phyloP scores from a whole-genome alignment of 2,888 invertebrate genomes.

The Aphidius colemani region DNA sequence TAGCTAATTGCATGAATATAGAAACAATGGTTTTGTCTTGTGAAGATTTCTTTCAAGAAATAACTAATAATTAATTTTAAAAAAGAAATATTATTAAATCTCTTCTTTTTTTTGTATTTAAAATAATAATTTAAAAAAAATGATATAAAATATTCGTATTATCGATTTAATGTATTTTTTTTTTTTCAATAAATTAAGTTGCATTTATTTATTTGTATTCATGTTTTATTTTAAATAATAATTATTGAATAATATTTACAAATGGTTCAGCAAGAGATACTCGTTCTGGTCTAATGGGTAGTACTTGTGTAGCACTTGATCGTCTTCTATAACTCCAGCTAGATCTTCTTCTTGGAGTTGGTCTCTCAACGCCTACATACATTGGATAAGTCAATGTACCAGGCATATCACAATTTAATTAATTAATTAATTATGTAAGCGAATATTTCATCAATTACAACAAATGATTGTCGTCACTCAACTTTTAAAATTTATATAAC shows the following conservation, averaged over 20 bases:
- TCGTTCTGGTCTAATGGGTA: slow-evolving; percentile 41
- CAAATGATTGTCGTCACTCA: neutral
- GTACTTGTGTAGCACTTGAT: slow-evolving; percentile 38
- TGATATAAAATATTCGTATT: no score
- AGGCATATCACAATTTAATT: slow-evolving; percentile 44
- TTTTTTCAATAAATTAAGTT: no score
- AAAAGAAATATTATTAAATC: no score
- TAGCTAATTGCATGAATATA: no score
- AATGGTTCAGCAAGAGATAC: slow-evolving; percentile 46
- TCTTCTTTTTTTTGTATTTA: no score
- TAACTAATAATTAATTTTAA: no score
- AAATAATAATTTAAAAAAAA: no score
- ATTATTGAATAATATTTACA: slow-evolving; percentile 37
- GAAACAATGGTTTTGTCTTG: no score
- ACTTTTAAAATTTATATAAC: no score
- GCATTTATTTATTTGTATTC: no score
- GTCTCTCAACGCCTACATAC: slow-evolving; percentile 52
- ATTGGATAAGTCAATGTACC: slow-evolving; percentile 56
- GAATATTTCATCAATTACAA: slow-evolving; percentile 6
- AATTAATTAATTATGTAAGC: slow-evolving; percentile 2
- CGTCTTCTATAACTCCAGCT: slow-evolving; percentile 49
- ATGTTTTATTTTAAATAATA: neutral
- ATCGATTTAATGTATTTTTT: no score
- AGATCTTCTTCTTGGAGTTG: slow-evolving; percentile 48
- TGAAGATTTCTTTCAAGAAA: no score